phyloP scores from a whole-genome alignment of 2,888 invertebrate species.

The Phasia obesa region DNA sequence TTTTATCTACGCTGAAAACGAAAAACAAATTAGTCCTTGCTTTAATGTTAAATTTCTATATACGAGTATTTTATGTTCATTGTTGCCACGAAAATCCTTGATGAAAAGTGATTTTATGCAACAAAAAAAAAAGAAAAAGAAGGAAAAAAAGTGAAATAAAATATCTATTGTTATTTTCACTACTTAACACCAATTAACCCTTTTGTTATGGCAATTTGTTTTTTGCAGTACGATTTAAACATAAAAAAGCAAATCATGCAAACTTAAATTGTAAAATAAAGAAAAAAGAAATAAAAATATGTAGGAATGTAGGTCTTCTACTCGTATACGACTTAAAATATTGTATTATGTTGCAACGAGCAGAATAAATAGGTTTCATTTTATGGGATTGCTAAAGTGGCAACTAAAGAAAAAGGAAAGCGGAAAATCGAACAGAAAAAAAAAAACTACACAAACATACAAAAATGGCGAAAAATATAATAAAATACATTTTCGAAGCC shows the following conservation, averaged over 20 bases:
- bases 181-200: slow-evolving; percentile 69
- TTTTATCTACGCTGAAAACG: slow-evolving; percentile 28
- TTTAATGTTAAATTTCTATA: slow-evolving; percentile 40
- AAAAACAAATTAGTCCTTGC: slow-evolving; percentile 39
- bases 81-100: slow-evolving; percentile 51
- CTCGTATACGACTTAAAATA: slow-evolving; percentile 26
- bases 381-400: slow-evolving; percentile 2
- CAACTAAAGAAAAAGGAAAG: slow-evolving; percentile 34
- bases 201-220: slow-evolving; percentile 62
- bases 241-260: slow-evolving; percentile 51
- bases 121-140: slow-evolving; percentile 15
- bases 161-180: slow-evolving; percentile 66
- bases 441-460: neutral
- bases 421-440: neutral
- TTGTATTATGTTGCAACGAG: slow-evolving; percentile 52
- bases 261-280: slow-evolving; percentile 42
- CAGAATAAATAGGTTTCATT: neutral
- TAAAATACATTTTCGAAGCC: slow-evolving; percentile 6
- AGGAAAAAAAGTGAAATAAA: slow-evolving; percentile 8
- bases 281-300: slow-evolving; percentile 14
- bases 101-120: slow-evolving; percentile 45
- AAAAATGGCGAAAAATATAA: neutral
- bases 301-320: slow-evolving; percentile 62
- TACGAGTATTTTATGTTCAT: slow-evolving; percentile 33
- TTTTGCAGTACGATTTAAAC: slow-evolving; percentile 40